Evolutionary conservation across 1,140 invertebrate species (phyloP), one percentile per base, ranked within the genome.

Genomic region (Pteromalus puparum): DNA sequence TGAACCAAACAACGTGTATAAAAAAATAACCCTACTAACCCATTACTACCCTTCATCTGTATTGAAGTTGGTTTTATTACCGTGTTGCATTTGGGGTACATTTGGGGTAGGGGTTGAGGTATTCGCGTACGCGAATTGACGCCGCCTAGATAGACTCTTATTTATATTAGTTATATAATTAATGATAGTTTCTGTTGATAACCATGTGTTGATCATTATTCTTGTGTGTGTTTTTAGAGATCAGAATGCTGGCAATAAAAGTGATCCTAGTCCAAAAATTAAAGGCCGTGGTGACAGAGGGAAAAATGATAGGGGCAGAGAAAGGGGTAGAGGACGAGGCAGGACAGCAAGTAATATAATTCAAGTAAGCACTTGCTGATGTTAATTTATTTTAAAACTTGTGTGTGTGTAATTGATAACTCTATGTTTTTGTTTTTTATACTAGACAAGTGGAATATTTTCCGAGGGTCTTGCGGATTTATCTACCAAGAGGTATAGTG

Each of bases 391-490:
- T n/a, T n/a, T n/a, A n/a, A n/a, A n/a, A n/a, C n/a, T n/a, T n/a
- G n/a, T n/a, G n/a, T n/a, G n/a, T n/a, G n/a, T n/a, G n/a, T n/a
- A n/a, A n/a, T n/a, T n/a, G n/a, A n/a, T n/a, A 53, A 61, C 9
- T 82, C 81, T n/a, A n/a, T n/a, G n/a, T n/a, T n/a, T n/a, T 48
- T 38, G 81, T 30, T 79, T 73, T 83, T 68, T 61, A 87, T 90
- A 1, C 65, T 74, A 93, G 92, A 91, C 91, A 79, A 76, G 84
- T 30, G 92, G 92, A 84, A 81, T 93, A 13, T 93, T 92, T 87
- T 92, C 92, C 13, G 90, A 92, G 86, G 92, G 91, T 61, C 84
- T 91, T 79, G 81, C 82, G 6, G 87, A 87, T 21, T 18, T 76
- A 75, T 42, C 86, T n/a, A 85, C 86, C 38, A 87, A 82, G 30